A percentile compares a stretch with the other conserved stretches of the same genome.
phyloP scores from a whole-genome alignment of 2,113 vertebrate genomes.

The Perccottus glenii region DNA sequence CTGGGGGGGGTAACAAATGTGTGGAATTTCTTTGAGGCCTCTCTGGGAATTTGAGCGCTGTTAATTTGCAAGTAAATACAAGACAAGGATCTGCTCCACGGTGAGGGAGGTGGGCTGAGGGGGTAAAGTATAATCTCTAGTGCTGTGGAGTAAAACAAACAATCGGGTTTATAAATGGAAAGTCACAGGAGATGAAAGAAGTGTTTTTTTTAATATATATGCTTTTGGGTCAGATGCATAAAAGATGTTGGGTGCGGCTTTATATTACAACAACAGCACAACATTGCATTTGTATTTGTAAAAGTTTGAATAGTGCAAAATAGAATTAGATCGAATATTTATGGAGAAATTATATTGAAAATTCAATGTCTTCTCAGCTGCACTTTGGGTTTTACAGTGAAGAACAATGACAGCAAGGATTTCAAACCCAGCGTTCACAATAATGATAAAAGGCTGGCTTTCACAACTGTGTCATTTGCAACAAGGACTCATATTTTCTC shows the following conservation, averaged over 20 bases:
- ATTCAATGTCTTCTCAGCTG: not conserved
- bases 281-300: not conserved
- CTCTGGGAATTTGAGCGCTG: constrained; percentile 61
- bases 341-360: not conserved
- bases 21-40: constrained; percentile 74
- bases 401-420: not conserved
- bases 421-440: not conserved
- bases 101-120: constrained; percentile 12
- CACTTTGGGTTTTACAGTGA: not conserved
- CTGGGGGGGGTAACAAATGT: constrained; percentile 63
- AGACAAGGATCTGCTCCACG: constrained; percentile 41
- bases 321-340: not conserved
- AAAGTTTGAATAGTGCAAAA: too few relatives aligned
- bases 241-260: too few relatives aligned
- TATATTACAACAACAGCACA: not conserved
- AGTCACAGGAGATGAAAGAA: not conserved
- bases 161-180: not conserved
- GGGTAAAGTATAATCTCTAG: constrained; percentile 7
- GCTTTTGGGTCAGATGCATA: not conserved
- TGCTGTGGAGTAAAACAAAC: not conserved
- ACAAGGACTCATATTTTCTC: not conserved
- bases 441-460: not conserved
- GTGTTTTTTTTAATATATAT: constrained; percentile 1
- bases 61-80: constrained; percentile 77
- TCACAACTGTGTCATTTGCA: not conserved